A percentile compares a stretch with the other conserved stretches of the same genome.
These are phyloP conservation scores for Cettia cetti DNA, from an alignment of 2,113 vertebrate species.

Conservation along the genomic window DNA sequence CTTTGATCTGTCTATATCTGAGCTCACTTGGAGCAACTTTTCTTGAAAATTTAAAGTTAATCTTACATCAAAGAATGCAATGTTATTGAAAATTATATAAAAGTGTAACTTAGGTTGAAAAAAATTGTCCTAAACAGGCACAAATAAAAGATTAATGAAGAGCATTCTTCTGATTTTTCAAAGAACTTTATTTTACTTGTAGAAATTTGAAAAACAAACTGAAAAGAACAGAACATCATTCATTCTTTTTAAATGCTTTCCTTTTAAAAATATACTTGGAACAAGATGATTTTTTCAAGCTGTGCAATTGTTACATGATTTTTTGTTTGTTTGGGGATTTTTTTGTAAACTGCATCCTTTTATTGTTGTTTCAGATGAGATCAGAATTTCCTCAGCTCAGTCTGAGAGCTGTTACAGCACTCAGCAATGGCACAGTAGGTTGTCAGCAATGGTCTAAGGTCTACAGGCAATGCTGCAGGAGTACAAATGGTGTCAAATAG, in stretches of 20 bases:
- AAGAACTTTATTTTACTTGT: background rate
- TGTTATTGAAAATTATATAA: background rate
- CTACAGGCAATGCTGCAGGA: background rate
- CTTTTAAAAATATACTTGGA: background rate
- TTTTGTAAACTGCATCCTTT: background rate
- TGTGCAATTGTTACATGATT: background rate
- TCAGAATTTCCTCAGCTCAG: background rate
- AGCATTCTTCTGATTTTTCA: background rate
- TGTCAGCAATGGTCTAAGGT: background rate
- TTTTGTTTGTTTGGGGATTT: background rate
- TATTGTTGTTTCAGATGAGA: background rate
- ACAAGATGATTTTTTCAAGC: background rate
- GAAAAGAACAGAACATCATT: background rate
- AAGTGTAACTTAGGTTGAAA: background rate
- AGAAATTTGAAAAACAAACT: background rate
- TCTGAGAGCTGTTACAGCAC: background rate
- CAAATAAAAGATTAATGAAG: background rate
- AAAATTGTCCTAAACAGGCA: background rate
- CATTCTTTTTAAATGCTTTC: background rate
- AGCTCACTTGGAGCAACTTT: background rate
- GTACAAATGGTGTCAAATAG: background rate
- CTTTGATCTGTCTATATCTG: background rate
- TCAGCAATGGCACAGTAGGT: background rate
- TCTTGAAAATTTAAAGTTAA: background rate
- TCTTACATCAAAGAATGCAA: background rate